Percentiles rank a stretch among this genome's conserved stretches.
Evolutionary conservation across 1,140 invertebrate species (phyloP).

Genomic region (Anastrepha obliqua): DNA sequence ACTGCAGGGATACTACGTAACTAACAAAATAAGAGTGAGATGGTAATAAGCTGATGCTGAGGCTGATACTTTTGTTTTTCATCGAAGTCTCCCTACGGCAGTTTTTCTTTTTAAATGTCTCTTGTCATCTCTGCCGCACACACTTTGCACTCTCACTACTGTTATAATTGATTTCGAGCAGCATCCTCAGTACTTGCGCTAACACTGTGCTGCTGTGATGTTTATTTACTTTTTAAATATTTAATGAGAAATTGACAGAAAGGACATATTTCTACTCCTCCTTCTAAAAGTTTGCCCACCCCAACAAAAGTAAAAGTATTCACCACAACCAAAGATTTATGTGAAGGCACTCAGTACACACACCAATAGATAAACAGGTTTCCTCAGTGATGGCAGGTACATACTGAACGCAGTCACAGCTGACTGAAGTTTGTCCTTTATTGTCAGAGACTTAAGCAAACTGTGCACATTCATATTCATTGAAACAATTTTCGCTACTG

Average conservation of each 20-base stretch:
- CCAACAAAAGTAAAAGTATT: background rate
- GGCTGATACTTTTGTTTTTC: slow-evolving; percentile 19
- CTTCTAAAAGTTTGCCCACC: background rate
- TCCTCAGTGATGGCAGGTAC: background rate
- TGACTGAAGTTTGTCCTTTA: slow-evolving; percentile 21
- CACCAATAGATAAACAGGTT: background rate
- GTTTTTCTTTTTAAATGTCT: no score
- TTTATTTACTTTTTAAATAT: slow-evolving; percentile 55
- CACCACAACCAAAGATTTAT: background rate
- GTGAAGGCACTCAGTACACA: background rate
- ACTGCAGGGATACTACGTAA: no score
- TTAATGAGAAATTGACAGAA: slow-evolving; percentile 50
- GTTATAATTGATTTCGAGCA: slow-evolving; percentile 47
- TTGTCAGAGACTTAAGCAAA: background rate
- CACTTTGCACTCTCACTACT: background rate
- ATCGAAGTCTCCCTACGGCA: background rate
- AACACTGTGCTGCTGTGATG: background rate
- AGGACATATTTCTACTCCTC: background rate
- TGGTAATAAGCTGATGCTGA: slow-evolving; percentile 10
- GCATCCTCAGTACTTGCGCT: background rate
- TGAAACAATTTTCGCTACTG: slow-evolving; percentile 13
- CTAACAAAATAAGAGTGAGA: background rate
- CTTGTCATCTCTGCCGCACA: no score
- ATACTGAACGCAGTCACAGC: slow-evolving; percentile 12
- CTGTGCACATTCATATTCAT: slow-evolving; percentile 11